Conservation (phyloP, 2,888 invertebrate species). For the Tanytarsus gracilentus region DNA sequence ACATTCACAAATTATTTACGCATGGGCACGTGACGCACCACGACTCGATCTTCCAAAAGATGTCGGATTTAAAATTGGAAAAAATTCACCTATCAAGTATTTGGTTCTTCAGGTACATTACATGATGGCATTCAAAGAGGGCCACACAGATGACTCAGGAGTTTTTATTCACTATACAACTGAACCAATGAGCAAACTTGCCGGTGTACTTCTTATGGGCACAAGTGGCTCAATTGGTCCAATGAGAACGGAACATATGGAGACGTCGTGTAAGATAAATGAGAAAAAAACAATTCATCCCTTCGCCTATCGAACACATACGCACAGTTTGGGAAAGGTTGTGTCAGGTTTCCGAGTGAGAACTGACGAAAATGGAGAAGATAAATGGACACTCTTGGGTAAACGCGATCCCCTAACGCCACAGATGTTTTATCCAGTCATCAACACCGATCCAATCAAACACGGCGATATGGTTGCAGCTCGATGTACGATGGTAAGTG, state of each 20-base stretch:
- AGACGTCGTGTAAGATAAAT: conserved; percentile 72
- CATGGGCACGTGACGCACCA: conserved; percentile 91
- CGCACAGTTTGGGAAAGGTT: conserved; percentile 74
- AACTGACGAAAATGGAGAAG: conserved; percentile 47
- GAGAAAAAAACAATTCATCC: conserved; percentile 83
- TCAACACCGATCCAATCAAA: conserved; percentile 51
- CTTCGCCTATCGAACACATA: conserved; percentile 91
- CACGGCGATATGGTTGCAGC: conserved; percentile 74
- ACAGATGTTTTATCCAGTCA: conserved; percentile 89
- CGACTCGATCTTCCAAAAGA: conserved; percentile 67
- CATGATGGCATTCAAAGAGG: conserved; percentile 58
- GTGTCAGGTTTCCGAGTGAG: conserved; percentile 75
- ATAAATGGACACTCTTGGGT: conserved; percentile 75
- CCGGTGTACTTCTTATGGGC: conserved; percentile 84
- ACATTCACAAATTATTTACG: conserved; percentile 68
- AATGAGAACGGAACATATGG: conserved; percentile 69
- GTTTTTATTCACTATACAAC: conserved; percentile 70
- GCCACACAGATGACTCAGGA: conserved; percentile 74
- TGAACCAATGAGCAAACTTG: conserved; percentile 66
- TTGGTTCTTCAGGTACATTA: conserved; percentile 92
- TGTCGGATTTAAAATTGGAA: conserved; percentile 92
- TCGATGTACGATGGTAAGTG: conserved; percentile 84
- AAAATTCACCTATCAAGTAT: conserved; percentile 71
- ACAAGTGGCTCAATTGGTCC: conserved; percentile 74
- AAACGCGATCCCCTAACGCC: conserved; percentile 79